Evolutionary conservation across 2,113 vertebrate genomes (phyloP).

Genomic region (Equus przewalskii): DNA sequence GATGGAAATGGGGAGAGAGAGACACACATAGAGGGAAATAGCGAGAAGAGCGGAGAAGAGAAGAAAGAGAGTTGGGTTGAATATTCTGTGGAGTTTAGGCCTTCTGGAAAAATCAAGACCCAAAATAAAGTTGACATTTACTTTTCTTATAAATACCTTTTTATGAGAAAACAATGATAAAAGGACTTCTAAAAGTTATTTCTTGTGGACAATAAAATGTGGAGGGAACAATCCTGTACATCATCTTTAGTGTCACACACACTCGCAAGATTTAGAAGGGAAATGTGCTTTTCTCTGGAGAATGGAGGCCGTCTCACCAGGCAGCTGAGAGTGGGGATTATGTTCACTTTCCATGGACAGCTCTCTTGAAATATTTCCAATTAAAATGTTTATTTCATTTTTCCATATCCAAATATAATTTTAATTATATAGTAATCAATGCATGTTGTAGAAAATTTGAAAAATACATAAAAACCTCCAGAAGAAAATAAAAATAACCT

Average conservation of each 20-base stretch:
- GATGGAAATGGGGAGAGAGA: background rate
- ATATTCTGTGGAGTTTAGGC: background rate
- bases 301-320: background rate
- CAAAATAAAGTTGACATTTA: slow-evolving; percentile 3
- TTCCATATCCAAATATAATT: background rate
- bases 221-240: background rate
- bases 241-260: background rate
- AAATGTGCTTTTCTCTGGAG: background rate
- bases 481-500: slow-evolving; percentile 18
- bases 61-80: background rate
- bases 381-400: background rate
- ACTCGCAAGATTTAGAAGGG: background rate
- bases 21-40: background rate
- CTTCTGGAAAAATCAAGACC: slow-evolving; percentile 4
- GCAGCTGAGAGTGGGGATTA: background rate
- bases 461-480: background rate
- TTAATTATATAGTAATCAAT: background rate
- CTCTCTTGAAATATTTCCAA: background rate
- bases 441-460: slow-evolving; percentile 13
- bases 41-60: background rate
- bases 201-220: background rate
- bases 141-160: background rate
- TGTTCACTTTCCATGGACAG: background rate
- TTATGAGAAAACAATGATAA: background rate
- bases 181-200: slow-evolving; percentile 21